A percentile compares a stretch with the other conserved stretches of the same genome.
Conservation (phyloP, 2,113 vertebrate species). For the Seriola aureovittata region DNA sequence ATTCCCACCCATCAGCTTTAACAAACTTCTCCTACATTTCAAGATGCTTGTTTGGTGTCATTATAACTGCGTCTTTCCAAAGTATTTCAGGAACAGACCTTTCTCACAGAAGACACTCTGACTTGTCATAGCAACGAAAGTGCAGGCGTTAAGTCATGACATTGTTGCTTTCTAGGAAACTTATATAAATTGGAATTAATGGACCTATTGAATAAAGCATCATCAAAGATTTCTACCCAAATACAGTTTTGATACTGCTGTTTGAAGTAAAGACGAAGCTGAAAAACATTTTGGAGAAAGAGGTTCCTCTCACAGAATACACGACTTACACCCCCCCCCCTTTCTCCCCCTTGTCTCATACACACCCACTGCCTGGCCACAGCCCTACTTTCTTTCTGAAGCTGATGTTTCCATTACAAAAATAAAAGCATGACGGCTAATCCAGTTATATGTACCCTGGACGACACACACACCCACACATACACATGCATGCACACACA, state of each 20-base stretch:
- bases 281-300: slow-evolving; percentile 16
- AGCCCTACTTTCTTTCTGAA: slow-evolving; percentile 71
- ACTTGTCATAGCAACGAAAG: no score
- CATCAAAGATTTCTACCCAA: not conserved
- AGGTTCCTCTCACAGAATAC: slow-evolving; percentile 10
- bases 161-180: not conserved
- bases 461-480: slow-evolving; percentile 60
- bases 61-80: no score
- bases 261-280: slow-evolving; percentile 20
- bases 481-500: slow-evolving; percentile 1
- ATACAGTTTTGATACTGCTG: not conserved
- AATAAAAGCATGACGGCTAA: slow-evolving; percentile 85
- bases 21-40: no score
- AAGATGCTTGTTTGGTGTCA: no score
- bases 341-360: not conserved
- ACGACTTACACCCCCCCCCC: not conserved
- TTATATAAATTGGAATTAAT: not conserved
- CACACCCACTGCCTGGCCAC: slow-evolving; percentile 46
- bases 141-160: no score
- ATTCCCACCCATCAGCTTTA: no score
- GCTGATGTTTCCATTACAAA: slow-evolving; percentile 82
- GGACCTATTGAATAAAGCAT: not conserved
- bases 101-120: no score
- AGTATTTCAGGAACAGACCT: no score
- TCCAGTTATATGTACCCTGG: slow-evolving; percentile 81